These are phyloP conservation scores for Syngnathus typhle DNA, from an alignment of 2,113 vertebrate species.

Conservation along the genomic window DNA sequence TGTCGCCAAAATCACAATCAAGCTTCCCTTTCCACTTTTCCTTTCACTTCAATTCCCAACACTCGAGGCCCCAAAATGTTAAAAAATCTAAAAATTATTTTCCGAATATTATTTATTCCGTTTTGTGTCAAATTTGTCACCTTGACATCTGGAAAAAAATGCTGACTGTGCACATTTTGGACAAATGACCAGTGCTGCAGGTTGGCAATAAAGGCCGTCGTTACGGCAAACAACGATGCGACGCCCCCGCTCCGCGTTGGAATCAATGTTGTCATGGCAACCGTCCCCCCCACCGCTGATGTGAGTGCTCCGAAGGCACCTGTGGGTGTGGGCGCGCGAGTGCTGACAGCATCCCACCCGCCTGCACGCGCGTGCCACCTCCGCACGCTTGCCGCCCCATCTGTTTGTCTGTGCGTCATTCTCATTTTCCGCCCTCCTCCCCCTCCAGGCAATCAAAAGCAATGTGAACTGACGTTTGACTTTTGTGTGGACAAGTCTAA, in stretches of 20 bases:
- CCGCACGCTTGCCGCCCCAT: conserved; percentile 1
- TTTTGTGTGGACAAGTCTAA: background rate
- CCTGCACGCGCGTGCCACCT: background rate
- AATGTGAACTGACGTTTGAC: too few relatives aligned
- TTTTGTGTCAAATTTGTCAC: too few relatives aligned
- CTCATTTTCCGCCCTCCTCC: conserved; percentile 26
- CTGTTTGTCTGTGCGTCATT: conserved; percentile 18
- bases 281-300: background rate
- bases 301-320: background rate
- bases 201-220: background rate
- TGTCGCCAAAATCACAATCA: background rate
- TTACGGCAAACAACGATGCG: background rate
- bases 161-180: too few relatives aligned
- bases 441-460: conserved; percentile 9
- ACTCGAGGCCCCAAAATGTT: background rate
- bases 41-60: background rate
- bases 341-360: background rate
- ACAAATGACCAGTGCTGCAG: background rate
- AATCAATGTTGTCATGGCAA: background rate
- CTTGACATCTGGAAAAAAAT: too few relatives aligned
- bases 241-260: background rate
- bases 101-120: too few relatives aligned
- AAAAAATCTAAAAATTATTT: too few relatives aligned
- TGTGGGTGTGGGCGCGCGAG: background rate
- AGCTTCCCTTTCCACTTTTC: background rate